phyloP scores from a whole-genome alignment of 2,797 vertebrate species.

The Mycteria americana region DNA sequence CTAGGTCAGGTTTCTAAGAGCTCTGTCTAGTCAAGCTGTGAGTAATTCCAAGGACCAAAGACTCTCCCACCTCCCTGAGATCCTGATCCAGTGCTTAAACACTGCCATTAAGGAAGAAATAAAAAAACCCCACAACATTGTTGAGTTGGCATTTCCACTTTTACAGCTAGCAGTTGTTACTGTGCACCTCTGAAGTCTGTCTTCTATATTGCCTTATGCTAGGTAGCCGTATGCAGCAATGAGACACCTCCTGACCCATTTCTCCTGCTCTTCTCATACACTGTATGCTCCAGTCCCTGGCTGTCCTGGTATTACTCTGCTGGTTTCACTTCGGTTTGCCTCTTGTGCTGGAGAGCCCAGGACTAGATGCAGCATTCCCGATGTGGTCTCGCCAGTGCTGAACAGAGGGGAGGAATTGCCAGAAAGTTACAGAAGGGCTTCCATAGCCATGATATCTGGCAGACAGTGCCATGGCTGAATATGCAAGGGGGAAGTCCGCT shows the following conservation, averaged over 20 bases:
- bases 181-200: not conserved
- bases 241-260: not conserved
- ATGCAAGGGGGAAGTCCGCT: not conserved
- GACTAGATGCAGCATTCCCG: not conserved
- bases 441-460: not conserved
- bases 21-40: not conserved
- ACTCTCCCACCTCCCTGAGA: not conserved
- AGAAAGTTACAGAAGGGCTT: not conserved
- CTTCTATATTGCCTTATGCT: not conserved
- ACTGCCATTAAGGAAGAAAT: not conserved
- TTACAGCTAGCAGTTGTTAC: not conserved
- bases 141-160: not conserved
- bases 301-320: not conserved
- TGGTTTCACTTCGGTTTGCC: not conserved
- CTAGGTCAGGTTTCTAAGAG: not conserved
- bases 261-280: not conserved
- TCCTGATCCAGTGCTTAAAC: not conserved
- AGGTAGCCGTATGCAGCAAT: too few relatives aligned
- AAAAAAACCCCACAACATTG: accelerated
- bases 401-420: not conserved
- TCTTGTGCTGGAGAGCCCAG: not conserved
- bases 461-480: not conserved
- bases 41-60: not conserved
- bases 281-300: not conserved
- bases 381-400: not conserved